Evolutionary conservation across 2,797 vertebrate genomes (phyloP).

Genomic region (Nannoperca obscura): DNA sequence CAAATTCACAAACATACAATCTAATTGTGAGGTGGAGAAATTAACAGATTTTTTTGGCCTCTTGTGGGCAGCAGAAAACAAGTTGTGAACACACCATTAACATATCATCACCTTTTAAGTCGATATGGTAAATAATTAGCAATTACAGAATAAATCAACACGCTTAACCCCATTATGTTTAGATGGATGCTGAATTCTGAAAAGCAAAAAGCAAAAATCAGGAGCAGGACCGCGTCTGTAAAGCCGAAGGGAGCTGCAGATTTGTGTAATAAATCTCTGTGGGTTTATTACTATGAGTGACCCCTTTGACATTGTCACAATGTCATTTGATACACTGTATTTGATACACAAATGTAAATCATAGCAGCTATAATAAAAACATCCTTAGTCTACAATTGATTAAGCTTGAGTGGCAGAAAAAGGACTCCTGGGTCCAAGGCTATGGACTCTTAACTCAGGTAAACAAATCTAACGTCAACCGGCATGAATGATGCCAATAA

Average conservation of each 20-base stretch:
- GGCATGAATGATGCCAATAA: neutral
- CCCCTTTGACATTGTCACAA: neutral
- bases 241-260: neutral
- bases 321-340: neutral
- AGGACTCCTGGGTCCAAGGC: neutral
- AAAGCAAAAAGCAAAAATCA: neutral
- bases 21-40: neutral
- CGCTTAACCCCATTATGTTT: neutral
- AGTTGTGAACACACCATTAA: too few species aligned
- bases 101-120: too few species aligned
- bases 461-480: neutral
- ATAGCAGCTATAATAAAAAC: neutral
- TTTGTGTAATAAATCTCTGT: neutral
- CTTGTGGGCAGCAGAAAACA: neutral
- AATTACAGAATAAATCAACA: neutral
- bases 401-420: neutral
- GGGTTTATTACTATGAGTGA: neutral
- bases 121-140: neutral
- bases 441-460: neutral
- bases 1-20: conserved; percentile 6
- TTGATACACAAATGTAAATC: too few species aligned
- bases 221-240: too few species aligned
- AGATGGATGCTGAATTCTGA: neutral
- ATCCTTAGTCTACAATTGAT: neutral
- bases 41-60: neutral